Percentiles rank a stretch among this genome's conserved stretches.
Conservation (phyloP, 2,888 invertebrate genomes). For the Anthrax anthrax region DNA sequence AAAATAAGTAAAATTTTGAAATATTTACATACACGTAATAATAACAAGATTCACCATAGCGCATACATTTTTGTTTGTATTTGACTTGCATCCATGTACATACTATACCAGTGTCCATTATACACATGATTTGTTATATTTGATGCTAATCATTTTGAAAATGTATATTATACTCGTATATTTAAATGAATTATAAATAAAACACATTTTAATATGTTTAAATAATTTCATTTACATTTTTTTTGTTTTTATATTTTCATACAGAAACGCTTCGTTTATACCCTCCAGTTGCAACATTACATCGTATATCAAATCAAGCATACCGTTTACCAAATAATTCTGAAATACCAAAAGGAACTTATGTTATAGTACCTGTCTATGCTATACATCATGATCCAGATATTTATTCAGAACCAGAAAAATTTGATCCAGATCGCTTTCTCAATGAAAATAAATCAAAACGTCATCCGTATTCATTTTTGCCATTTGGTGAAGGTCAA, state of each 20-base stretch:
- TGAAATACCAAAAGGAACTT: conserved; percentile 17
- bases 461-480: conserved; percentile 17
- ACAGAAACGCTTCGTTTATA: conserved; percentile 12
- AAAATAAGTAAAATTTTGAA: no score
- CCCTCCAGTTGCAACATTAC: conserved; percentile 9
- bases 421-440: conserved; percentile 30
- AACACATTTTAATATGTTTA: no score
- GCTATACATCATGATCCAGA: conserved; percentile 26
- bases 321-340: conserved; percentile 16
- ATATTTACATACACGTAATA: no score
- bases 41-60: no score
- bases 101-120: no score
- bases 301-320: conserved; percentile 2
- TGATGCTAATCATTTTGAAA: no score
- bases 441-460: conserved; percentile 16
- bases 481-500: conserved; percentile 27
- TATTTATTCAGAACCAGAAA: conserved; percentile 25
- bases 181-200: no score
- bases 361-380: conserved; percentile 18
- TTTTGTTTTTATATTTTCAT: background rate
- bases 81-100: no score
- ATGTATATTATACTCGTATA: no score
- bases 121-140: no score
- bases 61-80: no score
- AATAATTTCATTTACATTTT: no score